A percentile compares a stretch with the other conserved stretches of the same genome.
Conservation (phyloP, 1,140 invertebrate species). For the Diorhabda carinulata region DNA sequence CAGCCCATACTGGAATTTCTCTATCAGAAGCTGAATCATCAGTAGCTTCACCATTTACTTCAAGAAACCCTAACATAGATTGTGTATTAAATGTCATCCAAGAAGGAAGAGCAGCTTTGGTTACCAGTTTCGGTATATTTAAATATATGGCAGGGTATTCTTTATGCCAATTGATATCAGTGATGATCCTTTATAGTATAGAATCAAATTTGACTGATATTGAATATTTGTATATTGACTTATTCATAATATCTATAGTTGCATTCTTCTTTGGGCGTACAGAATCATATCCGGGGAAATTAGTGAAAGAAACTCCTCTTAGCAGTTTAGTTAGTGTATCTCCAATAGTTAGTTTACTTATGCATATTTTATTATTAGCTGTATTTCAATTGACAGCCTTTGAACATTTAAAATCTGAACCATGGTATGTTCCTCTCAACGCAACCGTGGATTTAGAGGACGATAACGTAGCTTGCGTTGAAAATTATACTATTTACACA, state of each 20-base stretch:
- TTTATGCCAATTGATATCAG: constrained; percentile 81
- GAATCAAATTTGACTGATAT: constrained; percentile 78
- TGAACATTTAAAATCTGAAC: constrained; percentile 59
- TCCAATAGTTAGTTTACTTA: constrained; percentile 61
- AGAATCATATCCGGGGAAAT: constrained; percentile 63
- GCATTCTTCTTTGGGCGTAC: constrained; percentile 83
- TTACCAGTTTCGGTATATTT: constrained; percentile 96
- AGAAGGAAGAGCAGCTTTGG: constrained; percentile 92
- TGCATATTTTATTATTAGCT: constrained; percentile 70
- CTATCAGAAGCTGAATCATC: constrained; percentile 93
- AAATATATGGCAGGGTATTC: constrained; percentile 84
- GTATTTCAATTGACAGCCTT: constrained; percentile 67
- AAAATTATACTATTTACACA: constrained; percentile 83
- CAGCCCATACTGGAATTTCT: constrained; percentile 93
- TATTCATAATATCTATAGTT: constrained; percentile 74
- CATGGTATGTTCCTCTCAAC: constrained; percentile 67
- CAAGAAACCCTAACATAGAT: constrained; percentile 79
- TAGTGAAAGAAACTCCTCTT: constrained; percentile 65
- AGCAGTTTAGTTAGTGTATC: constrained; percentile 65
- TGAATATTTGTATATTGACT: constrained; percentile 81
- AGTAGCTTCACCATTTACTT: constrained; percentile 97
- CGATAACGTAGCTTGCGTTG: constrained; percentile 58
- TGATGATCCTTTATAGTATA: constrained; percentile 84
- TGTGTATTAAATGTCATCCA: constrained; percentile 86
- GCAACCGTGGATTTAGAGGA: constrained; percentile 43